Evolutionary conservation across 2,888 invertebrate species (phyloP).

Genomic region (Adela reaumurella): DNA sequence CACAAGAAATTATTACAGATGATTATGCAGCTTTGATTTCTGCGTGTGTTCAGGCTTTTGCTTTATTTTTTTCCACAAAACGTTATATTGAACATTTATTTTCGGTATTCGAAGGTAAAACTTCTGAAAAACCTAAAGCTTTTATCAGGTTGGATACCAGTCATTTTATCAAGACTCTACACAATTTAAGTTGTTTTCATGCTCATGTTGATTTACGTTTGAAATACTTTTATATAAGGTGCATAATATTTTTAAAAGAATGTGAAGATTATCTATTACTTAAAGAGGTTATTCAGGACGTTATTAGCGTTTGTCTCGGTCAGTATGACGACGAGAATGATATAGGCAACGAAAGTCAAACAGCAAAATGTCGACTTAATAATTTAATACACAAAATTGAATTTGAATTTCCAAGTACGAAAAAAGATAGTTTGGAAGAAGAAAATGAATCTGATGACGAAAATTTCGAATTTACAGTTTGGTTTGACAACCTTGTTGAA

Average conservation of each 20-base stretch:
- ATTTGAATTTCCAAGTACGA: not conserved
- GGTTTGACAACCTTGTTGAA: constrained; percentile 3
- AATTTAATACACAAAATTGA: constrained; percentile 1
- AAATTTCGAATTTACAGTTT: constrained; percentile 3
- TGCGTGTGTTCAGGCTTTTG: constrained; percentile 3
- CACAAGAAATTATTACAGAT: constrained; percentile 13
- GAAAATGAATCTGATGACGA: constrained; percentile 2
- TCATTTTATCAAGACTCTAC: constrained; percentile 4
- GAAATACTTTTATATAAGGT: constrained; percentile 4
- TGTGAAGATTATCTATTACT: constrained; percentile 3
- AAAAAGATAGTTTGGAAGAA: too few relatives aligned
- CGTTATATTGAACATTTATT: constrained; percentile 2
- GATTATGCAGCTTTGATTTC: constrained; percentile 4
- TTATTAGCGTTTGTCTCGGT: constrained; percentile 4
- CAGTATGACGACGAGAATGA: constrained; percentile 2
- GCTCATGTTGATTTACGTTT: not conserved
- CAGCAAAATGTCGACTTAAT: constrained; percentile 2
- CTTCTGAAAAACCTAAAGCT: not conserved
- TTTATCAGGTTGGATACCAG: constrained; percentile 4
- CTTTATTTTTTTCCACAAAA: not conserved
- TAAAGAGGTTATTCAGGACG: constrained; percentile 2
- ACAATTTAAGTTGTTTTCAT: constrained; percentile 4
- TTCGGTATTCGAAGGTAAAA: constrained; percentile 2
- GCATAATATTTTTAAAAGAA: constrained; percentile 3
- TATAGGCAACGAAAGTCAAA: not conserved